Evolutionary conservation across 2,797 vertebrate species (phyloP).

Genomic region (Hapalemur alaotrensis): DNA sequence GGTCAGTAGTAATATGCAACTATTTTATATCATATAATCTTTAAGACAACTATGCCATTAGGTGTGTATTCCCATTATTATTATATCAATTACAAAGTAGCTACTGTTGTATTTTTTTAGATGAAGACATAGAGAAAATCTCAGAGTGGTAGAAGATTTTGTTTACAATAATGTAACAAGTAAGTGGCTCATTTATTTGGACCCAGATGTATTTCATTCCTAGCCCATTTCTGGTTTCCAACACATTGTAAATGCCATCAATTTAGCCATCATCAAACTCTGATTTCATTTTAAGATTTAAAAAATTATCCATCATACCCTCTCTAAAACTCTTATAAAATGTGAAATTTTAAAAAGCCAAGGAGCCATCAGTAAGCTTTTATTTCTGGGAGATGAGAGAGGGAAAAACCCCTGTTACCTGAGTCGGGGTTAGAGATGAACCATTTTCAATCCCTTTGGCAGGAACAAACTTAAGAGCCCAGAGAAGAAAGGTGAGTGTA

Average conservation of each 20-base stretch:
- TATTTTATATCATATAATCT: background rate
- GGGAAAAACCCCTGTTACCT: background rate
- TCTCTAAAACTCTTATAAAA: background rate
- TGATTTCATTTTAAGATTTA: background rate
- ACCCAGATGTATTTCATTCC: background rate
- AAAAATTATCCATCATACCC: background rate
- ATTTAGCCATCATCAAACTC: background rate
- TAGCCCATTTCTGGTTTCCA: background rate
- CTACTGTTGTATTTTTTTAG: background rate
- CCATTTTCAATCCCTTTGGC: background rate
- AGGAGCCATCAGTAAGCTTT: background rate
- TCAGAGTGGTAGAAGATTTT: background rate
- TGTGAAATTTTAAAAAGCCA: background rate
- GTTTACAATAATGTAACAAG: background rate
- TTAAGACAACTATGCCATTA: background rate
- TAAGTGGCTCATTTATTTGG: background rate
- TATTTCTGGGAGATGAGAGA: background rate
- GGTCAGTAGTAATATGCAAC: background rate
- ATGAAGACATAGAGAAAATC: background rate
- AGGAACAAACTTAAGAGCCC: background rate
- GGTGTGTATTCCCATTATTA: background rate
- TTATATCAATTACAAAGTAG: background rate
- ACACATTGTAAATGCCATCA: background rate
- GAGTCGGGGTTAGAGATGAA: background rate
- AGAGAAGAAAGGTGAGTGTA: background rate